phyloP scores from a whole-genome alignment of 2,888 invertebrate species.

The Cerastoderma edule region DNA sequence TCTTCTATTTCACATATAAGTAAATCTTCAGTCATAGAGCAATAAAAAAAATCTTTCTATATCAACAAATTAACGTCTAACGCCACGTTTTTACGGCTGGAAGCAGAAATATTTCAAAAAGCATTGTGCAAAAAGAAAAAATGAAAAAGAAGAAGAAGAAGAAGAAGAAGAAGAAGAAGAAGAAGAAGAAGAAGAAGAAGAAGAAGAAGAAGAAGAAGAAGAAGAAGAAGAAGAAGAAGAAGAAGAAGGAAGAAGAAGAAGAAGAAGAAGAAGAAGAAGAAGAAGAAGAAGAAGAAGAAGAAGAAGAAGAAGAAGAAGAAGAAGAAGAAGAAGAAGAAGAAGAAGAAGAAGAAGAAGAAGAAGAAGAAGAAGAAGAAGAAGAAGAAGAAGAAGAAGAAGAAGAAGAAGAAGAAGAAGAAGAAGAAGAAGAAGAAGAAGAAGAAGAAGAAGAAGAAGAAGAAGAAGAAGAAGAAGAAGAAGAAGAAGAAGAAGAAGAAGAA shows the following conservation, averaged over 20 bases:
- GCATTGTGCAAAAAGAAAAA: background rate
- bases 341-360: background rate
- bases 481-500: background rate
- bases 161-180: slow-evolving; percentile 1
- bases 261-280: background rate
- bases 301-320: background rate
- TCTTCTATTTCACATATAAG: too few species aligned
- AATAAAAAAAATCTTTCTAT: too few species aligned
- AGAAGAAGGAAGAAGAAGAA: background rate
- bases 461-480: background rate
- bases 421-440: background rate
- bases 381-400: background rate
- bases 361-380: background rate
- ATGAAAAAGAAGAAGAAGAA: background rate
- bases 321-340: background rate
- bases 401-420: background rate
- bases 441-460: background rate
- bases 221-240: slow-evolving; percentile 1
- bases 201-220: slow-evolving; percentile 1
- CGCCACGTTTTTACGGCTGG: too few species aligned
- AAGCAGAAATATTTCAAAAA: too few species aligned
- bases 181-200: slow-evolving; percentile 1
- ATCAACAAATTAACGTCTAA: too few species aligned
- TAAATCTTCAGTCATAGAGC: too few species aligned
- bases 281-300: background rate